Conservation (phyloP, 1,140 invertebrate species). For the Cydia splendana region DNA sequence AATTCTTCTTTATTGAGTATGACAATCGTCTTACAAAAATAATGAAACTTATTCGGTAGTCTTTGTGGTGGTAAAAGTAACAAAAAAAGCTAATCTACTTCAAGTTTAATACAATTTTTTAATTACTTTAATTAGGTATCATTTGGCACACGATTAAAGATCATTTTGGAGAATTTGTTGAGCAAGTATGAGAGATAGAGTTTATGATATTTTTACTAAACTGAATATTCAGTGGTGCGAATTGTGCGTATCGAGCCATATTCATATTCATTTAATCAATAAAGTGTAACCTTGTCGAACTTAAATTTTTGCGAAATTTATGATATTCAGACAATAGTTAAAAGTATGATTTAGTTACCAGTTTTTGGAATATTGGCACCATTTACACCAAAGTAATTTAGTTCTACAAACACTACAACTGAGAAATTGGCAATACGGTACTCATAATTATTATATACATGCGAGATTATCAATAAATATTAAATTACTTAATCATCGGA, state of each 20-base stretch:
- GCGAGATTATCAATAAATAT: constrained; percentile 51
- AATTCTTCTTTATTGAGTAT: neutral
- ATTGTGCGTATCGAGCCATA: neutral
- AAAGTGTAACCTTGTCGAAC: neutral
- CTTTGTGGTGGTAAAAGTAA: constrained; percentile 15
- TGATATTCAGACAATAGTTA: neutral
- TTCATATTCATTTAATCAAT: too few species aligned
- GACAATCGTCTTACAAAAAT: neutral
- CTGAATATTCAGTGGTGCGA: neutral
- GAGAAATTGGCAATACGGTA: constrained; percentile 41
- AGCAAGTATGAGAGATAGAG: constrained; percentile 1
- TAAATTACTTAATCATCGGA: constrained; percentile 53
- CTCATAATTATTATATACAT: constrained; percentile 49
- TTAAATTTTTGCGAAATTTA: neutral
- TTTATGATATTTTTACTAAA: neutral
- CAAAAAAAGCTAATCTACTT: constrained; percentile 1
- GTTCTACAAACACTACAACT: neutral
- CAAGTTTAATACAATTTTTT: neutral
- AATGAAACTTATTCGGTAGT: neutral
- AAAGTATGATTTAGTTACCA: neutral
- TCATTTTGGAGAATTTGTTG: constrained; percentile 17
- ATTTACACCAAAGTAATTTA: neutral
- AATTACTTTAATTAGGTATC: neutral
- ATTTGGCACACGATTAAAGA: constrained; percentile 29
- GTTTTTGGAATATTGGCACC: neutral